Evolutionary conservation across 2,113 vertebrate species (phyloP), one percentile per base, ranked within the genome.

Genomic region (Anoura caudifer): DNA sequence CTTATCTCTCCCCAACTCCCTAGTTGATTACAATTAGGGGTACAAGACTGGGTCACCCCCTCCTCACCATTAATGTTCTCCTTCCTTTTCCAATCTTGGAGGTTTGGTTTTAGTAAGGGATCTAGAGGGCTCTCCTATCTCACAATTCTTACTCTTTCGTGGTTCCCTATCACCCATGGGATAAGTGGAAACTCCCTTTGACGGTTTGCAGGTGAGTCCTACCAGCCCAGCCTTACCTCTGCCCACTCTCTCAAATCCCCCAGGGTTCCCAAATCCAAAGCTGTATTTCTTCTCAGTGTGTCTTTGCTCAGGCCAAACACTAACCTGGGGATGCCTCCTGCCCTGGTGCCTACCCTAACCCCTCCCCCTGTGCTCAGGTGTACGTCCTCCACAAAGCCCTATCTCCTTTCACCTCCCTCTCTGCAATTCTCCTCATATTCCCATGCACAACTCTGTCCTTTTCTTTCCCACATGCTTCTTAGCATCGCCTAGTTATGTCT

Each of bases 91-190:
- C 54, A 70, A 4, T 22, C 45, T 61, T 63, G 36, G 50, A 93
- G 36, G 14, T 82, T 67, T 91, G 70, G 20, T 54, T 94, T 85
- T 67, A 83, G 41, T 59, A 73, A 56, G 28, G n/a, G 56, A 83
- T n/a, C 31, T 33, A 17, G 31, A 50, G 50, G 12, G 41, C 45
- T 11, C 87, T 88, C 47, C 59, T 88, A 75, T 45, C 47, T 52
- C 36, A 5, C 31, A 86, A 70, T 73, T 80, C 28, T 43, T 36
- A 91, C 12, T 26, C 20, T 86, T 75, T 38, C 31, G 2, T 20
- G 12, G 73, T 28, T 73, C 6, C 28, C 17, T 72, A 0, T 19
- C 13, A 26, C 36, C 47, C 14, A 14, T 59, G 8, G n/a, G 47
- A 88, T 45, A 73, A 47, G 14, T 0, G 36, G 17, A 88, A 75